Conservation (phyloP, 1,140 invertebrate species). For the Anastrepha ludens region DNA sequence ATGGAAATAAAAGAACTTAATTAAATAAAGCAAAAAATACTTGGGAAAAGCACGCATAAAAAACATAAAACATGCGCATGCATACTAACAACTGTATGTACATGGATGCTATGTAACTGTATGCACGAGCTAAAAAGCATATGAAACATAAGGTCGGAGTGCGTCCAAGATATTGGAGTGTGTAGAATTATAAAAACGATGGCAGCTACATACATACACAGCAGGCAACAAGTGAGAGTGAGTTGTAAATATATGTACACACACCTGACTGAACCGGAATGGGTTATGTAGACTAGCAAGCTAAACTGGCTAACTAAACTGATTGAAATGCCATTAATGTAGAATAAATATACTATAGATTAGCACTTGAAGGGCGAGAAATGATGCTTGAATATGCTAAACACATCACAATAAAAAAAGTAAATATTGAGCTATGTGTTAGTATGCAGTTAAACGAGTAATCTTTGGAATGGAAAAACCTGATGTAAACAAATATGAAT, state of each 20-base stretch:
- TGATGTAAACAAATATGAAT: background rate
- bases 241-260: background rate
- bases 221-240: constrained; percentile 32
- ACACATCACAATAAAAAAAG: background rate
- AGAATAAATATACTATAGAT: background rate
- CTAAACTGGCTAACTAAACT: constrained; percentile 3
- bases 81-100: no score
- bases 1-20: background rate
- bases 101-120: background rate
- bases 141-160: background rate
- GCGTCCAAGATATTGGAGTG: background rate
- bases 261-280: constrained; percentile 35
- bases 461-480: background rate
- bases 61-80: no score
- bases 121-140: background rate
- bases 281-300: background rate
- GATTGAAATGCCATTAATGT: constrained; percentile 37
- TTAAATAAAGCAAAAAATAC: background rate
- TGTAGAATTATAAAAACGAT: background rate
- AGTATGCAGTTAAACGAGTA: background rate
- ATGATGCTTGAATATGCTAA: constrained; percentile 23
- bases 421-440: background rate
- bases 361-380: constrained; percentile 14
- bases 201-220: background rate
- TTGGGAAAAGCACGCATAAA: background rate